phyloP scores from a whole-genome alignment of 2,113 vertebrate genomes.

The Notiomystis cincta region DNA sequence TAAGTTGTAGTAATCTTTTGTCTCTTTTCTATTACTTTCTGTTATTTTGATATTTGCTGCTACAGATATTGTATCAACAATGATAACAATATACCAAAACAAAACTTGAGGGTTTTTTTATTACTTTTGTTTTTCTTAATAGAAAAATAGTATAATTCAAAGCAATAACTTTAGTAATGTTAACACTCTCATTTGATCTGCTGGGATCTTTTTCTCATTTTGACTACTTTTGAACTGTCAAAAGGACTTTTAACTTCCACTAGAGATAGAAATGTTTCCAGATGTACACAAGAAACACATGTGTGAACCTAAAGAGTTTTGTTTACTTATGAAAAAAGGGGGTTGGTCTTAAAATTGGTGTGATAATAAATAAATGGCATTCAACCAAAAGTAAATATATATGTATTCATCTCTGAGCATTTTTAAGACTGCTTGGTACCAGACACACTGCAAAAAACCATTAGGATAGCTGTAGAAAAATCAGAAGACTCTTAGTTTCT shows the following conservation, averaged over 20 bases:
- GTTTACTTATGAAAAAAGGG: neutral
- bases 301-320: neutral
- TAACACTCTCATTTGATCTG: neutral
- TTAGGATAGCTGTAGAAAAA: no score
- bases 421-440: neutral
- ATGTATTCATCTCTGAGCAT: neutral
- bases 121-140: neutral
- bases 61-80: neutral
- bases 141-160: neutral
- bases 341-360: neutral
- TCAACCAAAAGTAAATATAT: neutral
- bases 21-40: neutral
- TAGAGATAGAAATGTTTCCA: neutral
- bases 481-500: neutral
- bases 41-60: neutral
- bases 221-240: neutral
- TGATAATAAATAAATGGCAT: neutral
- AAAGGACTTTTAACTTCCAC: neutral
- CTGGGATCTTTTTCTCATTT: neutral
- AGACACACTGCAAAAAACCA: neutral
- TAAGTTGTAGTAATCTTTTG: neutral
- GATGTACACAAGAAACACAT: neutral
- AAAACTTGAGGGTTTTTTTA: fast-evolving
- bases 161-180: neutral
- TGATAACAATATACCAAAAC: neutral